These are phyloP conservation scores for Micropoecilia bifurca DNA, from an alignment of 2,797 vertebrate genomes.

Conservation along the genomic window DNA sequence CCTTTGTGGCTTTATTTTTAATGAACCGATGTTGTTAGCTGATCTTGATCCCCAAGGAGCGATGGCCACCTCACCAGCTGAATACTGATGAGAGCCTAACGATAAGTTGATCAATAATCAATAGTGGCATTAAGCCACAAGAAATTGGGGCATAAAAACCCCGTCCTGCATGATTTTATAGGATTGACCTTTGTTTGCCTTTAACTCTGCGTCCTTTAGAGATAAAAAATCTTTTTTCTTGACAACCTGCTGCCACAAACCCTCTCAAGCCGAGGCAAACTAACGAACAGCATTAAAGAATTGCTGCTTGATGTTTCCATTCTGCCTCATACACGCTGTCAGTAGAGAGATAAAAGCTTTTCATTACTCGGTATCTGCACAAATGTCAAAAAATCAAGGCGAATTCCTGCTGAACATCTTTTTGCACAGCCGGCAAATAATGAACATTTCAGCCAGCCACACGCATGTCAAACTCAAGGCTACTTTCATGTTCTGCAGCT, in stretches of 20 bases:
- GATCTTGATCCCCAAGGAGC: background rate
- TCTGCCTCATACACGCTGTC: constrained; percentile 18
- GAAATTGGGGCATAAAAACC: background rate
- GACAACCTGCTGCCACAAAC: background rate
- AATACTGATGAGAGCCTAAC: constrained; percentile 8
- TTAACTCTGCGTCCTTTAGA: background rate
- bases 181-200: constrained; percentile 1
- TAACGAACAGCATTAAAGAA: constrained; percentile 30
- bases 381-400: constrained; percentile 51
- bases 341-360: constrained; percentile 48
- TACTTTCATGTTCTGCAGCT: constrained; percentile 17
- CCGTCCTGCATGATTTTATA: background rate
- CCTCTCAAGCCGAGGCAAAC: constrained; percentile 11
- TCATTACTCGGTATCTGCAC: constrained; percentile 38
- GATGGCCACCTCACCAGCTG: background rate
- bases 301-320: constrained; percentile 30
- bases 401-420: constrained; percentile 29
- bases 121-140: background rate
- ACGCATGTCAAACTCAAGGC: constrained; percentile 31
- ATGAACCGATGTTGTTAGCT: background rate
- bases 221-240: background rate
- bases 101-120: background rate
- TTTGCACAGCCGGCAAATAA: constrained; percentile 51
- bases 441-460: constrained; percentile 21
- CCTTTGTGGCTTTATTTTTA: constrained; percentile 1